Percentiles rank a stretch among this genome's conserved stretches.
Conservation (phyloP, 2,888 invertebrate species). For the Pachydiplax longipennis region DNA sequence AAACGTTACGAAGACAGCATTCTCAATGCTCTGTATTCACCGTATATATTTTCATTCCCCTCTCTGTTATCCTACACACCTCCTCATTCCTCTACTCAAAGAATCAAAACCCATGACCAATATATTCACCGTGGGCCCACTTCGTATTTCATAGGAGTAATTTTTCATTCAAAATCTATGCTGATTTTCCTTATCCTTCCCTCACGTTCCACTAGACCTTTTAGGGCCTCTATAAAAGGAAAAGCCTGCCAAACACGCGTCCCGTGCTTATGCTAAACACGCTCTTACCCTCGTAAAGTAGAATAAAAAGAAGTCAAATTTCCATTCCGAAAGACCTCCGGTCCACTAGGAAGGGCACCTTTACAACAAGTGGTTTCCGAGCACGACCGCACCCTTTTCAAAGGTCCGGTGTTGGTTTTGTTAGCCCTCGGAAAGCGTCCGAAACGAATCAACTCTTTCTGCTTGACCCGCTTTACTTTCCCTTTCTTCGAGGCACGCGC, state of each 20-base stretch:
- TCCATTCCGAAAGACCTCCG: constrained; percentile 19
- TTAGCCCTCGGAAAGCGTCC: neutral
- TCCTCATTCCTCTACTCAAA: no score
- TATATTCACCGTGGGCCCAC: neutral
- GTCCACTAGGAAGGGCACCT: neutral
- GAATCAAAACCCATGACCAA: no score
- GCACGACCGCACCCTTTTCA: constrained; percentile 5
- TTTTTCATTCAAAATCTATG: constrained; percentile 3
- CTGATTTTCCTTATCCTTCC: neutral
- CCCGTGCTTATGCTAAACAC: constrained; percentile 22
- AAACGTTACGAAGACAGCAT: no score
- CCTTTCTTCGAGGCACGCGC: neutral
- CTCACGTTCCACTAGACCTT: neutral
- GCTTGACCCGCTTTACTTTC: neutral
- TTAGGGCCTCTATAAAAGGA: neutral
- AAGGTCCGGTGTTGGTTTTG: neutral
- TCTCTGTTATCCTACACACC: no score
- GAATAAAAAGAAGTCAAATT: neutral
- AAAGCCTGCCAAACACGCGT: constrained; percentile 1
- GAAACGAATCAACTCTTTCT: neutral
- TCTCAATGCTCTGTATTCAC: no score
- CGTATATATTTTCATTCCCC: no score
- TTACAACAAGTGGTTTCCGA: constrained; percentile 24
- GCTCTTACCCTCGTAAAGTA: neutral
- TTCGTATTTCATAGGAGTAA: neutral